Base-by-base conservation (phyloP, 2,797 vertebrate species). In the Accipiter minullus region DNA sequence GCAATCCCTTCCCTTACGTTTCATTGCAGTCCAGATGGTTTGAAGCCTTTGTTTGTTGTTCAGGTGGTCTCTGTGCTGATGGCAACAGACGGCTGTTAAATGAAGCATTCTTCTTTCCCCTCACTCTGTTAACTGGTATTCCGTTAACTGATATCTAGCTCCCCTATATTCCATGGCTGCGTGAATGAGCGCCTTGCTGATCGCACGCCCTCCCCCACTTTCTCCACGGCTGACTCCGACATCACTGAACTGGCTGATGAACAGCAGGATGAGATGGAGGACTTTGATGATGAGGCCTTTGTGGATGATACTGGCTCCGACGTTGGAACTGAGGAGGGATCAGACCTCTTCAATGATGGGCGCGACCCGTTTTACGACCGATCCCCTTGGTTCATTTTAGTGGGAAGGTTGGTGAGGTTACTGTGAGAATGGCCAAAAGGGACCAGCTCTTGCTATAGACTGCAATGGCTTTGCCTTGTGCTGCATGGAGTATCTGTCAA, bases 331-430 rank as follows among this genome's bases (percentile, higher is more conserved):
- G 99, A 99, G 98, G 99, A 99, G 98, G 99, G 99, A 97, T 99
- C 99, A 7, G 99, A 99, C 96, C 99, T 99, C 98, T 99, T 99
- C 99, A 99, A 98, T 96, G 99, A 99, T 38, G 99, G 99, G 97
- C 99, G 99, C 95, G 99, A 99, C 98, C 99, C 99, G 76, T 99
- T 99, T 99, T 99, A 99, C 91, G 99, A 99, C 99, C 99, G 99
- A 96, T 99, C 99, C 98, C 99, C 99, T 97, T 99, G 99, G 99
- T 99, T 99, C 99, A 99, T 99, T 98, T 99, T 99, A 98, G 99
- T 99, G 99, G 99, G 99, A 99, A 99, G 99, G 99, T 99, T 99
- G 99, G 99, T 99, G 99, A 98, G 98, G 98, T 98, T 97, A 89
- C 91, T 97, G 90, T 97, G 96, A 97, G 97, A 97, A 97, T 81